These are phyloP conservation scores for Sinocyclocheilus grahami DNA, from an alignment of 2,113 vertebrate species.

Conservation along the genomic window DNA sequence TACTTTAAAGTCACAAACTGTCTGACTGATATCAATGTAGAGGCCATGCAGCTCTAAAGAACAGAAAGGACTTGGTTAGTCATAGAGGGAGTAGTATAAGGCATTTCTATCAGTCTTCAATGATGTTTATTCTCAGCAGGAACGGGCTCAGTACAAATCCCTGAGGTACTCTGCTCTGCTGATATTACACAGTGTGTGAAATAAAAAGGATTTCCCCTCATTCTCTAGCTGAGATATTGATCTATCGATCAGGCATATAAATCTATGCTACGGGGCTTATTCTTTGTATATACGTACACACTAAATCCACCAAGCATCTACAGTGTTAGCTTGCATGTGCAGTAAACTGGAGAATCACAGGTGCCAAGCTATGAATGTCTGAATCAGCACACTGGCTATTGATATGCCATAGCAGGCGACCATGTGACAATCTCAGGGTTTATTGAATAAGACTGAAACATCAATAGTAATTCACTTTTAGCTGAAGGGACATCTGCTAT, in stretches of 20 bases:
- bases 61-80: neutral
- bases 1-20: neutral
- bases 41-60: neutral
- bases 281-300: neutral
- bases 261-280: neutral
- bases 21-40: neutral
- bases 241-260: neutral
- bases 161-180: neutral
- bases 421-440: neutral
- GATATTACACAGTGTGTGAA: neutral
- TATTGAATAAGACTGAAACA: conserved; percentile 20
- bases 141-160: neutral
- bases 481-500: neutral
- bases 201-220: conserved; percentile 15
- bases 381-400: neutral
- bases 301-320: neutral
- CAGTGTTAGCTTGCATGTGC: neutral
- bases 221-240: neutral
- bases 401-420: neutral
- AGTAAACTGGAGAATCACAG: neutral
- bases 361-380: neutral
- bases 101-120: neutral
- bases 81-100: neutral
- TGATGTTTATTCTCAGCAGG: conserved; percentile 16
- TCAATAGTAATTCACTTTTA: conserved; percentile 30